Conservation (phyloP, 2,797 vertebrate genomes). For the Mus caroli region DNA sequence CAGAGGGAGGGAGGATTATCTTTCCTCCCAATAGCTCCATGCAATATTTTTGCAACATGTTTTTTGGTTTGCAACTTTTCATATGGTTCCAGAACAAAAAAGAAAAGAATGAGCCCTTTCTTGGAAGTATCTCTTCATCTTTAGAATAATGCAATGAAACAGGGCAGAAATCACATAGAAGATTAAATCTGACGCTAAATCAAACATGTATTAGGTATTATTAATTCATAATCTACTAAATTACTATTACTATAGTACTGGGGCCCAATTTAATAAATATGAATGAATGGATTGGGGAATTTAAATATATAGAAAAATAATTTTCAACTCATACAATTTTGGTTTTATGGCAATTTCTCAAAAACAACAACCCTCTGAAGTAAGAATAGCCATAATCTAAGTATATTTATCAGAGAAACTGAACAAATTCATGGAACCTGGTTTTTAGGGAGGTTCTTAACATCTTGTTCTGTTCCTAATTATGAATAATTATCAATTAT, state of each 20-base stretch:
- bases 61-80: constrained; percentile 5
- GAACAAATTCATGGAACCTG: constrained; percentile 48
- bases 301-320: constrained; percentile 65
- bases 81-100: constrained; percentile 54
- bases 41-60: constrained; percentile 8
- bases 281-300: constrained; percentile 56
- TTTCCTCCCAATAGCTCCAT: background rate
- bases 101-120: constrained; percentile 18
- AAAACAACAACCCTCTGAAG: constrained; percentile 37
- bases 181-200: constrained; percentile 58
- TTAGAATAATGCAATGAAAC: constrained; percentile 48
- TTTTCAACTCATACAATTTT: constrained; percentile 61
- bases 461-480: constrained; percentile 6
- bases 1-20: too few species aligned
- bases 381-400: constrained; percentile 14
- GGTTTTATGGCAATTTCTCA: constrained; percentile 12
- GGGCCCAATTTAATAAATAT: constrained; percentile 58
- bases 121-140: constrained; percentile 13
- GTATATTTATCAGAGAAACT: constrained; percentile 13
- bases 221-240: constrained; percentile 38
- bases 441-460: constrained; percentile 34
- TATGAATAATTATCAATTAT: constrained; percentile 39
- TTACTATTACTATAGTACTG: constrained; percentile 16
- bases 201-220: background rate
- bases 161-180: constrained; percentile 24